Percentiles rank a stretch among this genome's conserved stretches.
Evolutionary conservation across 2,888 invertebrate species (phyloP).

Genomic region (Tiliacea citrago): DNA sequence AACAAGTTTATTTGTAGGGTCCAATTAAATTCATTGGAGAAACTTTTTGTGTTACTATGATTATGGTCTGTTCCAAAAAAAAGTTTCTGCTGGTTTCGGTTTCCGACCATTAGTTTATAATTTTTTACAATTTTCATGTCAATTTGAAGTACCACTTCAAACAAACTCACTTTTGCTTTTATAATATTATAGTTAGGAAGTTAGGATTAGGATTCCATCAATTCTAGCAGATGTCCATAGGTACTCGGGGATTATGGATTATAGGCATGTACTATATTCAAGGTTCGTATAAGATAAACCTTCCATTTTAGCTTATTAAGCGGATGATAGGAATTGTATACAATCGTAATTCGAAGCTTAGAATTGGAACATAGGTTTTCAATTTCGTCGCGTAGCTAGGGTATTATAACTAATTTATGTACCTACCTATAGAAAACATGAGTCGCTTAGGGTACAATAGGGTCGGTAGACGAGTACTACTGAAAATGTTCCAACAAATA

Average conservation of each 20-base stretch:
- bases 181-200: too few relatives aligned
- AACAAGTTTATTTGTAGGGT: not conserved
- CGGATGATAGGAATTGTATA: not conserved
- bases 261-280: not conserved
- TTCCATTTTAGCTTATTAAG: not conserved
- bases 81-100: not conserved
- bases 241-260: not conserved
- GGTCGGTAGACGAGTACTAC: too few relatives aligned
- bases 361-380: not conserved
- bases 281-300: not conserved
- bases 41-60: too few relatives aligned
- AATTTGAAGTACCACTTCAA: too few relatives aligned
- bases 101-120: not conserved
- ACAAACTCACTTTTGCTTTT: too few relatives aligned
- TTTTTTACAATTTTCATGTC: too few relatives aligned
- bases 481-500: too few relatives aligned
- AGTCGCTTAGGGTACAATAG: not conserved
- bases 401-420: not conserved
- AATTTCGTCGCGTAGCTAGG: not conserved
- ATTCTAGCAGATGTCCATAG: not conserved
- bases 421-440: not conserved
- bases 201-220: too few relatives aligned
- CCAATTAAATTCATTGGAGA: not conserved
- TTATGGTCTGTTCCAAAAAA: not conserved
- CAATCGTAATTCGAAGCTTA: slow-evolving; percentile 3